Evolutionary conservation across 2,888 invertebrate species (phyloP).

Genomic region (Atrina japonica): DNA sequence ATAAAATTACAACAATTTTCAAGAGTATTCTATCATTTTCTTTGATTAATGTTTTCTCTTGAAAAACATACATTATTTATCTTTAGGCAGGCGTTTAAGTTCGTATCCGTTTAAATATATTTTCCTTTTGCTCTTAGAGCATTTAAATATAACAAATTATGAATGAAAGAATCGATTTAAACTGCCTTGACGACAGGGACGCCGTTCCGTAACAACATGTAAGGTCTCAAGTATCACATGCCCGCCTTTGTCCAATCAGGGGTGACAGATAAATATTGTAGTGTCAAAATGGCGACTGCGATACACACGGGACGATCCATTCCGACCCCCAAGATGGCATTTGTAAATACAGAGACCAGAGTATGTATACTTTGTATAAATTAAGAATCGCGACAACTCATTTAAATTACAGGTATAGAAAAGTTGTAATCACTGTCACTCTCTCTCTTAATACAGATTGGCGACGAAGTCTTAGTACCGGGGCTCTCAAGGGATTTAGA

Average conservation of each 20-base stretch:
- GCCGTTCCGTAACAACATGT: constrained; percentile 53
- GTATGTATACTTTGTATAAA: constrained; percentile 48
- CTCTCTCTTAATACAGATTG: constrained; percentile 66
- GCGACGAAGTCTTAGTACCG: constrained; percentile 66
- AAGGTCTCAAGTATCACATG: constrained; percentile 48
- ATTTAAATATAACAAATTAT: constrained; percentile 7
- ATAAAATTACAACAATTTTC: no score
- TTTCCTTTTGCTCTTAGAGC: neutral
- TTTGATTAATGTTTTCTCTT: no score
- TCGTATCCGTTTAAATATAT: constrained; percentile 4
- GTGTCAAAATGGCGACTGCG: constrained; percentile 61
- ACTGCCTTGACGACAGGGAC: constrained; percentile 39
- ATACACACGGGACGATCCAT: constrained; percentile 41
- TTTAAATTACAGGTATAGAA: neutral
- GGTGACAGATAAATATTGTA: constrained; percentile 44
- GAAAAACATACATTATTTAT: no score
- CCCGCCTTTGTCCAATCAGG: constrained; percentile 42
- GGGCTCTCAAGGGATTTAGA: constrained; percentile 71
- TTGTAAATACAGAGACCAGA: constrained; percentile 57
- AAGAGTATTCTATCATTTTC: no score
- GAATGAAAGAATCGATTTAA: constrained; percentile 5
- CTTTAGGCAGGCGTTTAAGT: no score
- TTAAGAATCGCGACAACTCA: neutral
- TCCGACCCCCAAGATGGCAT: constrained; percentile 40
- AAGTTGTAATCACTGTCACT: neutral